A percentile compares a stretch with the other conserved stretches of the same genome.
Evolutionary conservation across 1,140 invertebrate species (phyloP).

Genomic region (Galendromus occidentalis): DNA sequence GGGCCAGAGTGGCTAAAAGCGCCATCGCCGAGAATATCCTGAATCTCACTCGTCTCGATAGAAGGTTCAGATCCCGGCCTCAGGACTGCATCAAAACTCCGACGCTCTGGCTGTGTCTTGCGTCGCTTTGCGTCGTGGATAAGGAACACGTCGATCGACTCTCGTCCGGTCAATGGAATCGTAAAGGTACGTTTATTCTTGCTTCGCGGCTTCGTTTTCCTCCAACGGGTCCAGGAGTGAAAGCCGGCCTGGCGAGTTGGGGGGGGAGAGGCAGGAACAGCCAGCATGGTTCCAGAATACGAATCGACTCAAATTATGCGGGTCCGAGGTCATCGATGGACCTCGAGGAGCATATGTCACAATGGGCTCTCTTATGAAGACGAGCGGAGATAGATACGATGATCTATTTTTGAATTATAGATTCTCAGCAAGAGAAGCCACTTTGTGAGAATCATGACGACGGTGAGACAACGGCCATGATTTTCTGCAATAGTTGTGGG

Average conservation of each 20-base stretch:
- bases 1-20: slow-evolving; percentile 66
- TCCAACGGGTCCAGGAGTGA: too few species aligned
- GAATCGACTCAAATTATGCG: too few species aligned
- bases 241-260: too few species aligned
- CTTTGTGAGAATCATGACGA: slow-evolving; percentile 93
- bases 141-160: slow-evolving; percentile 69
- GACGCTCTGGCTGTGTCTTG: slow-evolving; percentile 76
- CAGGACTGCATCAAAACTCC: slow-evolving; percentile 54
- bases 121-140: slow-evolving; percentile 75
- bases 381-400: too few species aligned
- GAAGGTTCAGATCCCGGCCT: slow-evolving; percentile 43
- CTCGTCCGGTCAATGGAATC: slow-evolving; percentile 44
- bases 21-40: slow-evolving; percentile 77
- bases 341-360: too few species aligned
- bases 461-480: slow-evolving; percentile 73
- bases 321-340: not conserved
- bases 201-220: too few species aligned
- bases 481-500: slow-evolving; percentile 70
- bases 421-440: slow-evolving; percentile 31
- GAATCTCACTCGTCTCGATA: slow-evolving; percentile 57
- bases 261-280: slow-evolving; percentile 30
- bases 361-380: too few species aligned
- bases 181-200: slow-evolving; percentile 19
- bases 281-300: slow-evolving; percentile 28
- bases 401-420: not conserved